Base-by-base conservation (phyloP, 1,140 invertebrate genomes). In the Battus philenor region DNA sequence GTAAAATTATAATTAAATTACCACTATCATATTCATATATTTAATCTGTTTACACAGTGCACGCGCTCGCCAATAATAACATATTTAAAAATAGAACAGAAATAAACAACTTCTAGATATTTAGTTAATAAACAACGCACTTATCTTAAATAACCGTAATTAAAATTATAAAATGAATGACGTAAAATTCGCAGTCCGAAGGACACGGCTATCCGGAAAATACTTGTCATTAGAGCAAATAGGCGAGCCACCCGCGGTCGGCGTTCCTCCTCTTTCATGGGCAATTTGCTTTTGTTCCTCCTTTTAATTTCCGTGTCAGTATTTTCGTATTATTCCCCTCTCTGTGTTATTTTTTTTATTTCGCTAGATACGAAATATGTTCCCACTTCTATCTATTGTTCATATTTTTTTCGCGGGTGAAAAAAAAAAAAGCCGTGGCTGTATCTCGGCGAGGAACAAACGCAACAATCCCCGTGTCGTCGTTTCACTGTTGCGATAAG, bases 201-300 rank as follows among this genome's bases (percentile, higher is more conserved):
- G 16, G 49, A 47, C 31, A 27, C 31, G 44, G 32, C 29, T 50
- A 30, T 24, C 33, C 53, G 54, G 47, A 66, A 67, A 65, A 54
- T 50, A 51, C 48, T 64, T 31, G 56, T 62, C 60, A 68, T 76
- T 70, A 70, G 45, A 64, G 61, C 43, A 52, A 70, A 72, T 63
- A 68, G 56, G 44, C 49, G 48, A 41, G 15, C 24, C 47, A 41
- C 20, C 50, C 49, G 59, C 47, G 60, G 59, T 44, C 54, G 15
- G 15, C 47, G 50, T 48, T 64, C 55, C 55, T 66, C 60, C 58
- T 68, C 61, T 71, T 65, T 62, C 65, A 68, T 70, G 59, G 68
- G 46, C 60, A 70, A 76, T 80, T 76, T 74, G 61, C 64, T 68
- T 75, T 75, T 80, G 69, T 80, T 78, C 66, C 64, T 70, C 45